Conservation (phyloP, 2,113 vertebrate species). For the Gavialis gangeticus region DNA sequence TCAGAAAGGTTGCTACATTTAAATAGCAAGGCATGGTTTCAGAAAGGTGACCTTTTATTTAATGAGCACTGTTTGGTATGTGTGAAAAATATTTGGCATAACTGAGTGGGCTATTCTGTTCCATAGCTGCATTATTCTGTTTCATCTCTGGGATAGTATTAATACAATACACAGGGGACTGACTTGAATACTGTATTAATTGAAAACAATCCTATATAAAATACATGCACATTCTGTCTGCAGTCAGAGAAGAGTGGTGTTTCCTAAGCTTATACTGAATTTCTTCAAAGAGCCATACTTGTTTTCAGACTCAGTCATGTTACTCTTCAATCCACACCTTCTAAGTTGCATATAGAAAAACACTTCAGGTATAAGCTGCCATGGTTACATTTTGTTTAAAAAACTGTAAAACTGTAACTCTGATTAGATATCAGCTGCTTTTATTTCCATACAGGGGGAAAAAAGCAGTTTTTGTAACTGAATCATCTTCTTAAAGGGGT, state of each 20-base stretch:
- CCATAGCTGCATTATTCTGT: background rate
- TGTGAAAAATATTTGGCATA: constrained; percentile 18
- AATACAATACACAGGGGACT: background rate
- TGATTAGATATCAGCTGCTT: constrained; percentile 25
- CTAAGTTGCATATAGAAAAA: constrained; percentile 54
- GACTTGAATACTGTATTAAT: constrained; percentile 10
- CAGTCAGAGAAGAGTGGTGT: constrained; percentile 40
- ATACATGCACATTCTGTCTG: background rate
- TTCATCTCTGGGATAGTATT: constrained; percentile 4
- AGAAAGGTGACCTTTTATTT: background rate
- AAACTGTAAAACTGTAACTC: constrained; percentile 8
- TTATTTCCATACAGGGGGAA: background rate
- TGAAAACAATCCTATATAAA: constrained; percentile 34
- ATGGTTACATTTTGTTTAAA: constrained; percentile 25
- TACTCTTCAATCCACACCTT: constrained; percentile 39
- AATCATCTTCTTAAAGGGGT: background rate
- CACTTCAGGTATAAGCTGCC: constrained; percentile 31
- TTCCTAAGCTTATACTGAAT: constrained; percentile 46
- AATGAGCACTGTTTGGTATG: background rate
- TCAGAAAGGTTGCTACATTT: background rate
- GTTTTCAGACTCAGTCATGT: constrained; percentile 28
- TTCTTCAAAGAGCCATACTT: constrained; percentile 40
- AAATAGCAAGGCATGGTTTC: background rate
- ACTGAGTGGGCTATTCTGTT: background rate
- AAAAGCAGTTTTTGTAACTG: background rate